Base-by-base conservation (phyloP, 2,888 invertebrate species). In the Theretra japonica region DNA sequence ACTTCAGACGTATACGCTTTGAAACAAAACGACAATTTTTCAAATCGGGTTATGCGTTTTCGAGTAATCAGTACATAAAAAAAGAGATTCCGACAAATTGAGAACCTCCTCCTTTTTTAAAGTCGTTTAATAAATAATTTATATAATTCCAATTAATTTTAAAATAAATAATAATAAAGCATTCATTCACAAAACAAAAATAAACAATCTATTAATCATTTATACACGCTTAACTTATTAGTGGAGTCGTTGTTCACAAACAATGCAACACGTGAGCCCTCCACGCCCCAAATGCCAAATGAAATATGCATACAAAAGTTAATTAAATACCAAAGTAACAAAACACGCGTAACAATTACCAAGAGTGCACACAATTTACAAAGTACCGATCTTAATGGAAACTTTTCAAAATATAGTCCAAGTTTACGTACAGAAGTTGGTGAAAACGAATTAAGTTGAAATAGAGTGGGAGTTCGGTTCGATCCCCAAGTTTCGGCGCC, bases 391-490 rank as follows among this genome's bases (percentile, higher is more conserved):
- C 62, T 50, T 53, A 71, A 71, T 28, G 65, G 70, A 74, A 86
- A 88, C 80, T 86, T 86, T 82, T 75, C 72, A 79, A 83, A 88
- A 88, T 88, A 88, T 88, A 78, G 83, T 76, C 72, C n/a, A 83
- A 88, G 82, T 88, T 87, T 75, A 73, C 75, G 75, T 72, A 75
- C 74, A 73, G 79, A 86, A 87, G 77, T 86, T 88, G 73, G 41
- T 77, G 71, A 75, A 80, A 83, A 79, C 75, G 81, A 86, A 87
- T 87, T 84, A 84, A 85, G 81, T 82, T 75, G 78, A 77, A 74
- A 72, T 75, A 58, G 58, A 79, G 76, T 79, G 75, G 76, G 77
- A 76, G 82, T 85, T 80, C 80, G 77, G 74, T 23, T 73, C 57
- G 69, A 68, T 48, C 23, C 53, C 17, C 41, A 33, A 53, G 69